These are phyloP conservation scores for Edolisoma coerulescens DNA, from an alignment of 2,113 vertebrate genomes.

Conservation along the genomic window DNA sequence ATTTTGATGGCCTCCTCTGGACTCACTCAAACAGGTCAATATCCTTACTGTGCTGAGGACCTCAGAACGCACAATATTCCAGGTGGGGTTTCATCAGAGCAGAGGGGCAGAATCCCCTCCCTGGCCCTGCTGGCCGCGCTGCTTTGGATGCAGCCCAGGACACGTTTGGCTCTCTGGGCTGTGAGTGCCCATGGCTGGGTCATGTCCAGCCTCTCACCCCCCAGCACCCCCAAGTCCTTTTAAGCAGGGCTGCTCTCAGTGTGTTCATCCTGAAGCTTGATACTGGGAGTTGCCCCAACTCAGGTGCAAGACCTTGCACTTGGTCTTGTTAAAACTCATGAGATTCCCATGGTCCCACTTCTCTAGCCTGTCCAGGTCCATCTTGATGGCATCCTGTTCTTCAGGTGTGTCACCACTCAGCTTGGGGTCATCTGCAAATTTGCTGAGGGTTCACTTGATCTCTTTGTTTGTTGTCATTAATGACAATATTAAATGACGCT, in stretches of 20 bases:
- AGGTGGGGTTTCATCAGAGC: neutral
- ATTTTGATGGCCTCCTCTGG: neutral
- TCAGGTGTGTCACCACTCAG: neutral
- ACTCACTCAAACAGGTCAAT: neutral
- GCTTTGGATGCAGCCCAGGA: neutral
- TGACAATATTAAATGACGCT: neutral
- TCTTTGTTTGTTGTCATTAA: neutral
- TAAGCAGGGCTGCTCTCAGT: rapidly evolving
- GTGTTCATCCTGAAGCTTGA: neutral
- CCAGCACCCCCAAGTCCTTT: neutral
- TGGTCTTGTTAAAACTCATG: neutral
- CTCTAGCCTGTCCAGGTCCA: neutral
- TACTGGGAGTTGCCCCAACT: neutral
- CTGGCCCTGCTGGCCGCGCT: rapidly evolving
- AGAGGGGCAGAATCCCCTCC: neutral
- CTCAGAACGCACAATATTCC: neutral
- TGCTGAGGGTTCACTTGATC: neutral
- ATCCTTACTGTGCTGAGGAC: neutral
- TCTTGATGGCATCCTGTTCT: neutral
- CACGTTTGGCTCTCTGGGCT: neutral
- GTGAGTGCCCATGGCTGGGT: neutral
- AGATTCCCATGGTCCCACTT: neutral
- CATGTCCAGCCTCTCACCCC: neutral
- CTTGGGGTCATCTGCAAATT: neutral
- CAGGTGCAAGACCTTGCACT: neutral